These are phyloP conservation scores for Trichogramma pretiosum DNA, from an alignment of 1,140 invertebrate genomes.

Conservation along the genomic window DNA sequence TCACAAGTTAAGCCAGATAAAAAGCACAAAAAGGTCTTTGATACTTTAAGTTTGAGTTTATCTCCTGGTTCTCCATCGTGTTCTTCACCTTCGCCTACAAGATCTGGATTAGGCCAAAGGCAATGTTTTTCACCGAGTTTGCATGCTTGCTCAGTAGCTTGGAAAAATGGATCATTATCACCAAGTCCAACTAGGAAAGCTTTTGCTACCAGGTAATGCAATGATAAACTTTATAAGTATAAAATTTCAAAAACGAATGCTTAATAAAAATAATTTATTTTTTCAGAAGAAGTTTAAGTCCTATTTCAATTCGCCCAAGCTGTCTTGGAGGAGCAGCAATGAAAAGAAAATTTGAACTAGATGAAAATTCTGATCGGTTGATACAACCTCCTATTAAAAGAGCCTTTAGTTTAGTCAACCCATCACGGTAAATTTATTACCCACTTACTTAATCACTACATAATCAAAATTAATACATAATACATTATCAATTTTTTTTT, in stretches of 20 bases:
- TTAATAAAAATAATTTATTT: constrained; percentile 1
- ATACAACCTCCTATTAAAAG: constrained; percentile 50
- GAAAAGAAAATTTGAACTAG: constrained; percentile 72
- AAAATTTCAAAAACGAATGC: constrained; percentile 3
- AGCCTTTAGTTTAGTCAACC: too few species aligned
- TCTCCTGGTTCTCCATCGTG: constrained; percentile 42
- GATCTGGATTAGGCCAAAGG: constrained; percentile 44
- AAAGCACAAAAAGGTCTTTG: constrained; percentile 38
- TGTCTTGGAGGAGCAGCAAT: constrained; percentile 49
- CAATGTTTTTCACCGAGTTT: constrained; percentile 59
- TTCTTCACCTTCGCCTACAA: constrained; percentile 61
- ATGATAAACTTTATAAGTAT: constrained; percentile 3
- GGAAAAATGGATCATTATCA: constrained; percentile 54
- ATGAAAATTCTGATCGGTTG: constrained; percentile 48
- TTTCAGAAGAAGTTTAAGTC: constrained; percentile 66
- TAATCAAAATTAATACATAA: too few species aligned
- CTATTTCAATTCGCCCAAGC: constrained; percentile 65
- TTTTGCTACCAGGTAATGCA: constrained; percentile 55
- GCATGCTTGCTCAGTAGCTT: constrained; percentile 46
- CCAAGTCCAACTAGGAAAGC: constrained; percentile 74
- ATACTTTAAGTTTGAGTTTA: constrained; percentile 40
- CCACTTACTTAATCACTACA: too few species aligned
- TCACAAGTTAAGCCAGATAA: constrained; percentile 33
- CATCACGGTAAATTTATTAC: too few species aligned
- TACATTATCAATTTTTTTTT: too few species aligned